phyloP scores from a whole-genome alignment of 2,113 vertebrate genomes.

The Otocyon megalotis region DNA sequence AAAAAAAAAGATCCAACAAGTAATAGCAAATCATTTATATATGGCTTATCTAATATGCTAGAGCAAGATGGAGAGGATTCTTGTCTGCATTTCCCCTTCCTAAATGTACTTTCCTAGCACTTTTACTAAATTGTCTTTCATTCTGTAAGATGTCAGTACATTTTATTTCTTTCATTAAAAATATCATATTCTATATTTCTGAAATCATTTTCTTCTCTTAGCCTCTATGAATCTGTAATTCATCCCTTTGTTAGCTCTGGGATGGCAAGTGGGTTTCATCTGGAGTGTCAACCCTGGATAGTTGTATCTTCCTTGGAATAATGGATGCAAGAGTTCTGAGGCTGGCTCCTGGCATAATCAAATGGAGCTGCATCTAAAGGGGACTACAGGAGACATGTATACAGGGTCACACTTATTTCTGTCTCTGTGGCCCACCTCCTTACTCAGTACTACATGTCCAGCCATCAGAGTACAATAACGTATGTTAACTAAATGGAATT shows the following conservation, averaged over 20 bases:
- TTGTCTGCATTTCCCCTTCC: neutral
- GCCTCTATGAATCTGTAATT: neutral
- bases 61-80: neutral
- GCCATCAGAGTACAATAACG: neutral
- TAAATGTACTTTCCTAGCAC: neutral
- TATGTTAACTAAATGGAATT: neutral
- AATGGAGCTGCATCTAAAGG: neutral
- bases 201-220: neutral
- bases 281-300: neutral
- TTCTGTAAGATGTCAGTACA: neutral
- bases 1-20: neutral
- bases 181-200: neutral
- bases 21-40: neutral
- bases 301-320: neutral
- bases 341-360: neutral
- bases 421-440: neutral
- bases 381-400: neutral
- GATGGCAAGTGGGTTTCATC: neutral
- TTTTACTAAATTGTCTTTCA: neutral
- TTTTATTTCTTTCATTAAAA: neutral
- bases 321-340: neutral
- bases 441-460: neutral
- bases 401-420: neutral
- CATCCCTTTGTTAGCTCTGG: neutral
- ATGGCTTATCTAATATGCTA: neutral